phyloP scores from a whole-genome alignment of 1,140 invertebrate species.

The Drosophila trapezifrons region DNA sequence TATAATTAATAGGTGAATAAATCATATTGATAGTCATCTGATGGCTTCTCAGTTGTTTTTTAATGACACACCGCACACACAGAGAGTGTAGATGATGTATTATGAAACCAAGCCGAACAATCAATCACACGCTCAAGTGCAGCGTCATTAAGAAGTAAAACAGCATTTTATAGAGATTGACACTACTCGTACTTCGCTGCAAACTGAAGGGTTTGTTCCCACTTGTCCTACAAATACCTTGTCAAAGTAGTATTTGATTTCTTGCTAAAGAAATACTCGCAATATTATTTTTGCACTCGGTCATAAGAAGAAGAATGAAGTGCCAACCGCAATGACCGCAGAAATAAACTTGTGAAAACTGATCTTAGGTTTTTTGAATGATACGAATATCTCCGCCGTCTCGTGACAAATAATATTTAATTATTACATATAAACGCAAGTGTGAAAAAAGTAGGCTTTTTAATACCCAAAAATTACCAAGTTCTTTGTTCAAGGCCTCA shows the following conservation, averaged over 20 bases:
- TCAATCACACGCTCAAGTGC: constrained; percentile 65
- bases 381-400: neutral
- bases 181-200: constrained; percentile 13
- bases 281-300: neutral
- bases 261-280: neutral
- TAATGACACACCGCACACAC: constrained; percentile 22
- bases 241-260: constrained; percentile 1
- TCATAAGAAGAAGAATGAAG: neutral
- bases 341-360: constrained; percentile 7
- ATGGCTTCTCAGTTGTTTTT: constrained; percentile 29
- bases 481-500: neutral
- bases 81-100: constrained; percentile 16
- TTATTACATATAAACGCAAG: neutral
- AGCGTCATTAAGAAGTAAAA: constrained; percentile 50
- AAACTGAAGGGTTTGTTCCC: constrained; percentile 21
- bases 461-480: neutral
- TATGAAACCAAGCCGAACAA: constrained; percentile 39
- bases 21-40: constrained; percentile 51
- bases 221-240: constrained; percentile 1
- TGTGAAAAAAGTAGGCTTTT: neutral
- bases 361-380: neutral
- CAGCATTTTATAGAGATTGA: constrained; percentile 62
- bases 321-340: constrained; percentile 16
- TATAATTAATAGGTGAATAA: constrained; percentile 53
- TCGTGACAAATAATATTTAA: neutral